Conservation (phyloP, 2,113 vertebrate species). For the Chaetodon trifascialis region DNA sequence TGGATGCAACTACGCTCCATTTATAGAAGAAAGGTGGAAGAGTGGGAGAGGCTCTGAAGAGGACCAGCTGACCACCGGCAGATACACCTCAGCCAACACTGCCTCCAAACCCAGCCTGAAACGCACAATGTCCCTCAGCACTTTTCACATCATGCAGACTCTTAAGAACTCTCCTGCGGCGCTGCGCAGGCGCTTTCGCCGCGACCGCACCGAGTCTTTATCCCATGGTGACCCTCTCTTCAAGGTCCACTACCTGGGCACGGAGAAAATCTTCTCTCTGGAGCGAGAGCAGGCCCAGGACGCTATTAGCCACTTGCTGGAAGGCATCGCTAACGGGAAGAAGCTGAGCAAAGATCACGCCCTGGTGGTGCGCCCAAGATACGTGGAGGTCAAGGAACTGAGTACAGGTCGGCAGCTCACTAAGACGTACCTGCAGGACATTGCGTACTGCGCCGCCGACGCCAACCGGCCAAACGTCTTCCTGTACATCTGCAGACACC, state of each 20-base stretch:
- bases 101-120: conserved; percentile 19
- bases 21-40: conserved; percentile 46
- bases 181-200: conserved; percentile 82
- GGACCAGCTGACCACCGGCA: conserved; percentile 20
- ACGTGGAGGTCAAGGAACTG: conserved; percentile 88
- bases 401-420: conserved; percentile 87
- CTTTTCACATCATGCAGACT: conserved; percentile 86
- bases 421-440: conserved; percentile 88
- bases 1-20: conserved; percentile 65
- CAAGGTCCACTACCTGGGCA: conserved; percentile 87
- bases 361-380: conserved; percentile 84
- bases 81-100: conserved; percentile 9
- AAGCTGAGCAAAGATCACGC: conserved; percentile 86
- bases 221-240: conserved; percentile 88
- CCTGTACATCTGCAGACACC: conserved; percentile 87
- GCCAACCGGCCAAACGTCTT: conserved; percentile 83
- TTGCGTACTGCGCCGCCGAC: conserved; percentile 85
- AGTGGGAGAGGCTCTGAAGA: conserved; percentile 38
- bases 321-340: conserved; percentile 68
- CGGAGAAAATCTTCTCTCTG: conserved; percentile 86
- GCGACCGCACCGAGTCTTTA: conserved; percentile 83
- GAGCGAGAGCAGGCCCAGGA: conserved; percentile 85
- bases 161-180: conserved; percentile 86
- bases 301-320: conserved; percentile 82
- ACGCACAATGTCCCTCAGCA: conserved; percentile 79